phyloP scores from a whole-genome alignment of 2,113 vertebrate genomes.

The Leucosticte australis region DNA sequence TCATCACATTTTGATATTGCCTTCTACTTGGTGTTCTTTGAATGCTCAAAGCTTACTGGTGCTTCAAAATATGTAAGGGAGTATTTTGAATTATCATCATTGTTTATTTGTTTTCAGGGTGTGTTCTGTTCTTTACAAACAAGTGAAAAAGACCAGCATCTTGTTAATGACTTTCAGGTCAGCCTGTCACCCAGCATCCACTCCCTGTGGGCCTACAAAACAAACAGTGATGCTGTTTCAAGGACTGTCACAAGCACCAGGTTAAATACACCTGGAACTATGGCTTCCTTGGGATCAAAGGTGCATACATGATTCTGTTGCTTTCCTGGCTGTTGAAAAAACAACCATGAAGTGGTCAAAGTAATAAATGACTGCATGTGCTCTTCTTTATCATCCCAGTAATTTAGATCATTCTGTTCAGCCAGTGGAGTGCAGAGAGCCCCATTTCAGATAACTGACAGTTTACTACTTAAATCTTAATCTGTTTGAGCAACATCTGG shows the following conservation, averaged over 20 bases:
- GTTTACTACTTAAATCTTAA: not conserved
- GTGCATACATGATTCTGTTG: not conserved
- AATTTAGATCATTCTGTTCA: not conserved
- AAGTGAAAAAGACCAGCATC: not conserved
- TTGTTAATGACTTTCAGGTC: not conserved
- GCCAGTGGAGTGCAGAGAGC: not conserved
- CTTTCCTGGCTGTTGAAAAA: not conserved
- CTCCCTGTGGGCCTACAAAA: not conserved
- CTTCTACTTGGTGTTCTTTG: not conserved
- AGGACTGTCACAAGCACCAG: not conserved
- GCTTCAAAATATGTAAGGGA: not conserved
- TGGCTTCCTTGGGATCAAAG: not conserved
- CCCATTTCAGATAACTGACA: not conserved
- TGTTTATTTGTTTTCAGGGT: not conserved
- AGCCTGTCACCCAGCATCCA: not conserved
- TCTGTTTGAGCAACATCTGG: not conserved
- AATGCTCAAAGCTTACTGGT: not conserved
- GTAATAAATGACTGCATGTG: not conserved
- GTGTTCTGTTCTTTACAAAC: not conserved
- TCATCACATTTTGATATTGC: not conserved
- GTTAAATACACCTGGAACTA: not conserved
- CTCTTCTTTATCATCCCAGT: not conserved
- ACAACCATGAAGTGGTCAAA: not conserved
- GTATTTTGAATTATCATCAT: not conserved
- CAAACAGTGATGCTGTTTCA: not conserved